A percentile compares a stretch with the other conserved stretches of the same genome.
Conservation (phyloP, 2,113 vertebrate species). For the Clarias gariepinus region DNA sequence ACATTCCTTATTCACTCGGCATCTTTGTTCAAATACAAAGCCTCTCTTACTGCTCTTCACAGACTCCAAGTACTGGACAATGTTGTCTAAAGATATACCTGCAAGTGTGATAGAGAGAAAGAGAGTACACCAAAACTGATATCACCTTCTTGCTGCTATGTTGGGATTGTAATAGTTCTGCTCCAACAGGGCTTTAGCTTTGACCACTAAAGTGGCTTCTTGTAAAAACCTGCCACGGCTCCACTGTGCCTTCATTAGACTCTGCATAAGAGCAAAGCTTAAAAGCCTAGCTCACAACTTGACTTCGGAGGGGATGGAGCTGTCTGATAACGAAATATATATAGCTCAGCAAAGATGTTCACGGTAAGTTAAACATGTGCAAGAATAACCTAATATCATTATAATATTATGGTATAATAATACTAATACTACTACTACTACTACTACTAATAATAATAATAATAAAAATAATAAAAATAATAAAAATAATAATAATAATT, state of each 20-base stretch:
- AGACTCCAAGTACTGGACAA: neutral
- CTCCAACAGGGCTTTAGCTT: neutral
- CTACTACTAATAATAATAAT: no score
- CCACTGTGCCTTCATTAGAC: conserved; percentile 38
- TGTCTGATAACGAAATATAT: neutral
- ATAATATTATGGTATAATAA: no score
- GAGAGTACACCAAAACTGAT: conserved; percentile 11
- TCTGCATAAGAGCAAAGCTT: conserved; percentile 15
- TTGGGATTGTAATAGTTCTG: neutral
- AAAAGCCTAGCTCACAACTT: conserved; percentile 25
- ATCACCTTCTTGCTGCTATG: conserved; percentile 31
- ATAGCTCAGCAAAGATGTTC: neutral
- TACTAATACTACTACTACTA: no score
- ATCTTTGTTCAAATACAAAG: conserved; percentile 16
- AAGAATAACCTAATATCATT: no score
- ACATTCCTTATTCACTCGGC: conserved; percentile 6
- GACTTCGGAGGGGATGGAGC: conserved; percentile 5
- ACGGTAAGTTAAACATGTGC: no score
- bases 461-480: no score
- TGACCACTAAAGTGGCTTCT: conserved; percentile 20
- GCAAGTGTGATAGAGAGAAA: neutral
- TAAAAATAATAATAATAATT: no score
- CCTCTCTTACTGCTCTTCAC: neutral
- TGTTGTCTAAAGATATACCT: neutral
- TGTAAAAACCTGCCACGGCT: conserved; percentile 31